phyloP scores from a whole-genome alignment of 2,113 vertebrate species.

The Litocranius walleri region DNA sequence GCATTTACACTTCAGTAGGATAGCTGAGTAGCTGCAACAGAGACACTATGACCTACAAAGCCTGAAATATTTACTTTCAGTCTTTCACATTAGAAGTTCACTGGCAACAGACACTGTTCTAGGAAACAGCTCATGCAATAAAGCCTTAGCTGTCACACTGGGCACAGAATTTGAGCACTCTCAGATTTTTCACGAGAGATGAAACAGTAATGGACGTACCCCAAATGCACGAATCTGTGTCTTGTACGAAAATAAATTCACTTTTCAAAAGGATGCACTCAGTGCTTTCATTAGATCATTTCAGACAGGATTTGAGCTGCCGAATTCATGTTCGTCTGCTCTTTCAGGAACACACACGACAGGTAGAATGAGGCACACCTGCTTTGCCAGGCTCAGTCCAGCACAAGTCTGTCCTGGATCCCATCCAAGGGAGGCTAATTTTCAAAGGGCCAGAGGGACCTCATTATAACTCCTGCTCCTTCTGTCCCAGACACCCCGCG shows the following conservation, averaged over 20 bases:
- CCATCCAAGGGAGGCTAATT: slow-evolving; percentile 26
- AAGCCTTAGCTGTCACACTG: background rate
- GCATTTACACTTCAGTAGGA: background rate
- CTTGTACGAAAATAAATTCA: background rate
- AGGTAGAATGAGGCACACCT: background rate
- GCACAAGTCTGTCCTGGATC: slow-evolving; percentile 37
- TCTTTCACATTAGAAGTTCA: background rate
- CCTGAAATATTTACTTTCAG: background rate
- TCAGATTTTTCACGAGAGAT: background rate
- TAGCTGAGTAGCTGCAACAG: background rate
- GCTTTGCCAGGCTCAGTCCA: background rate
- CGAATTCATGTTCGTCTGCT: background rate
- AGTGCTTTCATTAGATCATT: background rate
- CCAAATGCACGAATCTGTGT: background rate
- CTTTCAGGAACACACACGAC: background rate
- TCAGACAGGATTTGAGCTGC: background rate
- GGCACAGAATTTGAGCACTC: background rate
- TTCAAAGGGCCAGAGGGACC: slow-evolving; percentile 48
- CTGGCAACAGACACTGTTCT: background rate
- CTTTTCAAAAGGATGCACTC: background rate
- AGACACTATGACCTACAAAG: background rate
- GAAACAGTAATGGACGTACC: background rate
- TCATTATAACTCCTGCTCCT: slow-evolving; percentile 26
- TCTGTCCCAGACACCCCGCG: background rate
- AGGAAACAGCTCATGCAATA: background rate